Base-by-base conservation (phyloP, 2,888 invertebrate genomes). In the Hypselothyrea guttata region DNA sequence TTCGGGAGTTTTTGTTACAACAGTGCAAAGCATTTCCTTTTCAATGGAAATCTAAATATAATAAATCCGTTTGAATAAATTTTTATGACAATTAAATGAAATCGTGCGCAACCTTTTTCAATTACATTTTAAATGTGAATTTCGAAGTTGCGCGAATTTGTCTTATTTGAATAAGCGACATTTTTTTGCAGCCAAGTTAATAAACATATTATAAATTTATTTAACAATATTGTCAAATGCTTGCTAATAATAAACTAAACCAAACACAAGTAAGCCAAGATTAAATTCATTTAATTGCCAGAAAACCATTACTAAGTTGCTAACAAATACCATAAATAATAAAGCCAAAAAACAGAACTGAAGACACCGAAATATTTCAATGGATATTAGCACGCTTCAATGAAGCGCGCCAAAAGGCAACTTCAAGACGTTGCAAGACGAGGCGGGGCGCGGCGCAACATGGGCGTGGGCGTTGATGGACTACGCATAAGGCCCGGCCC, bases 311-410 rank as follows among this genome's bases (percentile, higher is more conserved):
- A 34, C 31, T 16, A 11, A 42, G 44, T 35, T 27, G 41, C 46
- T 37, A 38, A 44, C 38, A 38, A 49, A 55, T 42, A 55, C 44
- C 60, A 60, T 51, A 59, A 59, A 52, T 45, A 51, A 30, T 38
- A 37, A 46, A 52, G 42, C 38, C 45, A 62, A 54, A 54, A 57
- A 64, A 41, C 38, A 62, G 44, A 55, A 60, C 49, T 61, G 51
- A 78, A 69, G 66, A 79, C 42, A 66, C 79, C 79, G 75, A 75
- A 79, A 75, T 63, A 65, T 79, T 79, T 83, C 81, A 77, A 75
- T 75, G 71, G 69, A 73, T 74, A 69, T 71, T 78, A 82, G 74
- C 82, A 81, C 75, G 81, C 81, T 81, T 75, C 81, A 84, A 18
- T 81, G 81, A 60, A 81, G 82, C 81, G 78, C 40, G 41, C 58